phyloP scores from a whole-genome alignment of 2,113 vertebrate species.

The Chaenocephalus aceratus region DNA sequence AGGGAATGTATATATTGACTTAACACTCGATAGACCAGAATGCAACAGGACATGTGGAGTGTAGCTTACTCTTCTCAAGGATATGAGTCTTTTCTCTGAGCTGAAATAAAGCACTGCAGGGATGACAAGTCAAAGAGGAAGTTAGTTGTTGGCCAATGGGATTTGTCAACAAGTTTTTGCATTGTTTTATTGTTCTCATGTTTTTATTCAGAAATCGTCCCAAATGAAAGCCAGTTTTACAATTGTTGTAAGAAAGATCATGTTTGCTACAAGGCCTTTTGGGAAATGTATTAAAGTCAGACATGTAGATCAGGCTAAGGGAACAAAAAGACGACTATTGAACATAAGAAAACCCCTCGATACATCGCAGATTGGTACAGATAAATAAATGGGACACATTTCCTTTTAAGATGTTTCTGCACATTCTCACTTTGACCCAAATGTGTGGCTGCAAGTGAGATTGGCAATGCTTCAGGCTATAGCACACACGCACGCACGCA shows the following conservation, averaged over 20 bases:
- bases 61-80: neutral
- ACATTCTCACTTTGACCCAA: constrained; percentile 39
- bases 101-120: neutral
- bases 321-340: neutral
- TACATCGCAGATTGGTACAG: neutral
- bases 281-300: neutral
- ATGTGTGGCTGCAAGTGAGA: constrained; percentile 44
- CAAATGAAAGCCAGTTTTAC: no score
- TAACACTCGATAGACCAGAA: neutral
- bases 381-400: neutral
- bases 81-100: neutral
- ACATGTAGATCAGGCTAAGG: neutral
- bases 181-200: no score
- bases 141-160: no score
- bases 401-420: constrained; percentile 24
- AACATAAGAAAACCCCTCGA: neutral
- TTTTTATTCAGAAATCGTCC: no score
- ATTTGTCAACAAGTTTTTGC: no score
- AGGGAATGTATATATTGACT: neutral
- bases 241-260: no score
- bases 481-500: neutral
- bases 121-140: no score
- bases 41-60: neutral
- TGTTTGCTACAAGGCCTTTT: neutral
- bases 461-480: constrained; percentile 40